Base-by-base conservation (phyloP, 2,797 vertebrate genomes). In the Pygocentrus nattereri region DNA sequence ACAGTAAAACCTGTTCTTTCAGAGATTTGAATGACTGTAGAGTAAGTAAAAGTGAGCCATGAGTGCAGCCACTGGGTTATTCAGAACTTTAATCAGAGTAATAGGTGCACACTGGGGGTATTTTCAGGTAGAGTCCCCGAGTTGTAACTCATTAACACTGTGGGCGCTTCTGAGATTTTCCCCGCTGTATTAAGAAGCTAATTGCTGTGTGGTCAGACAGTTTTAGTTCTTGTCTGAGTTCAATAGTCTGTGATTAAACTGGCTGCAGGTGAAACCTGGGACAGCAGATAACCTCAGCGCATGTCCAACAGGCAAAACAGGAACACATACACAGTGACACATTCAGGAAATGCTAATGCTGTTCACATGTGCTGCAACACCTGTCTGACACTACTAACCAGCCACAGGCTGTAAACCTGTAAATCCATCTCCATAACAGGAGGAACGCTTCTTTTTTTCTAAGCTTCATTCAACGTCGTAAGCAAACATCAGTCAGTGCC, bases 301-400 rank as follows among this genome's bases (percentile, higher is more conserved):
- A 27, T 31, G 38, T 38, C 19, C 16, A 52, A 52, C 78, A 73
- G 58, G 78, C 56, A 25, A 54, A 41, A 79, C 78, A 3, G 47
- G 78, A 73, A 74, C 27, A 0, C 25, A 69, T 49, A 84, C 69
- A 38, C 4, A 30, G 74, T 19, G 41, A 44, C 41, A 44, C 41
- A 44, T 12, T 59, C 52, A 21, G 19, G 25, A 64, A 49, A 30
- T 50, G 56, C 27, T 59, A 23, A 49, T 38, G 38, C 23, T 19
- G 52, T 79, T 64, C 4, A 52, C 27, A 41, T 11, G 1, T 10
- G 31, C 18, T 25, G 11, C 13, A 27, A 13, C 27, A 30, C 59
- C 59, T 61, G 25, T 15, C 27, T 2, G 25, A 30, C 30, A 30
- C 25, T 61, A 30, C 12, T 16, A 7, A 34, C 18, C 61, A 59